phyloP scores from a whole-genome alignment of 2,888 invertebrate genomes.

The Ramazzottius varieornatus region DNA sequence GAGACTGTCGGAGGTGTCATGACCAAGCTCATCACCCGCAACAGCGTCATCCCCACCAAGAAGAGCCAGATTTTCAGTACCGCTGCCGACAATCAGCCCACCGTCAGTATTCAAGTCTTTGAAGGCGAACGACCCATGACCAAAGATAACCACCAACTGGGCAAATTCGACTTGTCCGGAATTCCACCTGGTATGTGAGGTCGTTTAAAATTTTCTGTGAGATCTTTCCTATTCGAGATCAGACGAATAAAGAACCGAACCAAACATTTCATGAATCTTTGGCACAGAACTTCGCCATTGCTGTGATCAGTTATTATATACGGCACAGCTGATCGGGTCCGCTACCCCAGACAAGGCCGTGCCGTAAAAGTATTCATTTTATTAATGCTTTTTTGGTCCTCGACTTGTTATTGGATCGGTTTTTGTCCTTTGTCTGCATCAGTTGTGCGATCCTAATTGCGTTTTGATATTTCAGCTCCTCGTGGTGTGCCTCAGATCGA shows the following conservation, averaged over 20 bases:
- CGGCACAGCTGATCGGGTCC: too few relatives aligned
- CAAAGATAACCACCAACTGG: slow-evolving; percentile 91
- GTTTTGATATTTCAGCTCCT: slow-evolving; percentile 36
- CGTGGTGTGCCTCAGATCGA: slow-evolving; percentile 78
- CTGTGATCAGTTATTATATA: too few relatives aligned
- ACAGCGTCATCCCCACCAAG: slow-evolving; percentile 96
- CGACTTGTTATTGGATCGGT: too few relatives aligned
- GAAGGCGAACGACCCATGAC: slow-evolving; percentile 99
- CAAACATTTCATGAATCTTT: too few relatives aligned
- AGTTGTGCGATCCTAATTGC: too few relatives aligned
- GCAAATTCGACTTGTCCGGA: slow-evolving; percentile 89
- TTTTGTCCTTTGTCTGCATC: too few relatives aligned
- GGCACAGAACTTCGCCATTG: too few relatives aligned
- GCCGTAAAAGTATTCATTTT: too few relatives aligned
- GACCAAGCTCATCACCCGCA: slow-evolving; percentile 89
- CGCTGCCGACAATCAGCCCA: slow-evolving; percentile 93
- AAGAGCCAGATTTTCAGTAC: slow-evolving; percentile 98
- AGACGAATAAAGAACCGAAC: too few relatives aligned
- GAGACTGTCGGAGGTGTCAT: slow-evolving; percentile 99
- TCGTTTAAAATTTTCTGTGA: slow-evolving; percentile 24
- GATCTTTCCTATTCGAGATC: too few relatives aligned
- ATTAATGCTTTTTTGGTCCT: too few relatives aligned
- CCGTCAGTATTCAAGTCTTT: slow-evolving; percentile 90
- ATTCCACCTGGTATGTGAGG: slow-evolving; percentile 49
- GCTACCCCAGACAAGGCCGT: too few relatives aligned